These are phyloP conservation scores for Fundulus diaphanus DNA, from an alignment of 2,797 vertebrate species.

Conservation along the genomic window DNA sequence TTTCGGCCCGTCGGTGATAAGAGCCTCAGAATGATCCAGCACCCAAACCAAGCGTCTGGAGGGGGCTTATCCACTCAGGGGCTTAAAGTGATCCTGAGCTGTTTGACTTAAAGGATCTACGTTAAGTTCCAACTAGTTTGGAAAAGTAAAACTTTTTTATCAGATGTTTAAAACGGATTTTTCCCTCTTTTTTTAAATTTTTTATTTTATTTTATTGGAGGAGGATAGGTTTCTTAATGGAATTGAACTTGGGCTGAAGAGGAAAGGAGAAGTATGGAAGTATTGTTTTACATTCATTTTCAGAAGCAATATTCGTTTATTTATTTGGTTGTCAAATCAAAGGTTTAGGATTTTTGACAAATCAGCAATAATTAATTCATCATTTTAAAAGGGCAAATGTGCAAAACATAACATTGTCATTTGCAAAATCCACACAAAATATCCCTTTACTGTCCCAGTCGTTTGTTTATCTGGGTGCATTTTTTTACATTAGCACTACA, in stretches of 20 bases:
- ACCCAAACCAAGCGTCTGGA: neutral
- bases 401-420: neutral
- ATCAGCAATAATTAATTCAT: neutral
- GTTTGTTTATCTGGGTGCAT: neutral
- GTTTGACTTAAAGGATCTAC: slow-evolving; percentile 3
- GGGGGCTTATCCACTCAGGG: slow-evolving; percentile 7
- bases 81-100: neutral
- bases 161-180: neutral
- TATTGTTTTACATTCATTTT: neutral
- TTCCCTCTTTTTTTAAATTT: neutral
- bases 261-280: neutral
- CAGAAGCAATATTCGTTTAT: neutral
- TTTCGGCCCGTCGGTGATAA: slow-evolving; percentile 71
- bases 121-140: slow-evolving; percentile 17
- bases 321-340: neutral
- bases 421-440: no score
- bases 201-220: neutral
- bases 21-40: neutral
- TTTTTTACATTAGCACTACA: neutral
- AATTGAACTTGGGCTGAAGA: neutral
- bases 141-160: neutral
- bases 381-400: neutral
- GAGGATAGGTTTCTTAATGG: neutral
- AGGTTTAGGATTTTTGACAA: neutral
- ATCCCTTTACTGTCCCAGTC: neutral